Base-by-base conservation (phyloP, 2,113 vertebrate species). In the Cygnus atratus region DNA sequence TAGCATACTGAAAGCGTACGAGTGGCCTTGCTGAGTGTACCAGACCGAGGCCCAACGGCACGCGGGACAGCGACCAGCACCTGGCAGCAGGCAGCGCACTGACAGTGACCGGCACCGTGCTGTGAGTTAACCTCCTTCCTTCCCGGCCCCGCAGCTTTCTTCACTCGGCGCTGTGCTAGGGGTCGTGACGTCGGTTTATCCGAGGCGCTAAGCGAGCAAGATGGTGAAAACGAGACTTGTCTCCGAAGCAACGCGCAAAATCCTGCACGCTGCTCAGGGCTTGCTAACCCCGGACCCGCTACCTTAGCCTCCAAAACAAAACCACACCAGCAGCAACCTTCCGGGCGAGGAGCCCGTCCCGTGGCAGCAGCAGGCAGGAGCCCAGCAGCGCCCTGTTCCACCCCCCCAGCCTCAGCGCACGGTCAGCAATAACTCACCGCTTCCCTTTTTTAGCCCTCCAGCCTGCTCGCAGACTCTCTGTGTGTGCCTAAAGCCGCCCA, bases 181-280 rank as follows among this genome's bases (percentile, higher is more conserved):
- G 9, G 15, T 3, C n/a, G 18, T 4, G n/a, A 83, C 2, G 1
- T 19, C 19, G 66, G 37, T 61, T 61, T 12, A 68, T 15, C 39
- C 0, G 1, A 59, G 29, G 33, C 3, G 18, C 13, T 55, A 10
- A 44, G 2, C 12, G 52, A 16, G 18, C 10, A 29, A 61, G 61
- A 68, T 2, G 74, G 18, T 28, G 13, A 28, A 58, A 58, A 33
- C 1, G 31, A 67, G 11, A n/a, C 18, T 68, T 68, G 24, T n/a
- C 46, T 29, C 54, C 16, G 78, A 59, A 68, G 10, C 37, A 35
- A 44, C 6, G 0, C 43, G 15, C 22, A 41, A 29, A 25, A 55
- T 2, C 9, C 18, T 74, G 31, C 61, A 6, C 3, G 8, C n/a
- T 31, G 2, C 11, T n/a, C 33, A 62, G 46, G 13, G n/a, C 33